Percentiles rank a stretch among this genome's conserved stretches.
Conservation (phyloP, 2,888 invertebrate species). For the Achlya flavicornis region DNA sequence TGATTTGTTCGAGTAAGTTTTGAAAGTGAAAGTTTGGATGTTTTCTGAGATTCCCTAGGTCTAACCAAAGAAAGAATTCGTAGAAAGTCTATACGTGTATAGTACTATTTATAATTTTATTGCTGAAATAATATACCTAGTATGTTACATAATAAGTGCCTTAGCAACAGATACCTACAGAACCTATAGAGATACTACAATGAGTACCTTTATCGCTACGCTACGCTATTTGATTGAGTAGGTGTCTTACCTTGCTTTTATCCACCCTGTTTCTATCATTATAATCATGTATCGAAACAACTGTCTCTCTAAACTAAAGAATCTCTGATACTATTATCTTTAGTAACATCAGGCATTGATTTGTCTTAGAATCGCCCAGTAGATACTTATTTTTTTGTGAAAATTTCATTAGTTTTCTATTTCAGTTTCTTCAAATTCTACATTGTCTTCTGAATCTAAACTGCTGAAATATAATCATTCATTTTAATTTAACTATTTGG, state of each 20-base stretch:
- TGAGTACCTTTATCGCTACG: constrained; percentile 5
- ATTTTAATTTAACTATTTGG: background rate
- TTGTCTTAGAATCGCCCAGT: no score
- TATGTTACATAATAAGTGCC: constrained; percentile 27
- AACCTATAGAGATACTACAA: background rate
- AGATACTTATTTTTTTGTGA: no score
- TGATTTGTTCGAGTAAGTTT: constrained; percentile 16
- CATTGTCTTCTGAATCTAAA: no score
- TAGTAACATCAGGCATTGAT: background rate
- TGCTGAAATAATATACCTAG: constrained; percentile 8
- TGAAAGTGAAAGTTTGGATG: background rate
- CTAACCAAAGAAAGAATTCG: background rate
- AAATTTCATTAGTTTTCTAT: no score
- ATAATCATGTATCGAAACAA: background rate
- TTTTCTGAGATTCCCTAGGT: background rate
- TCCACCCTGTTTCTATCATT: background rate
- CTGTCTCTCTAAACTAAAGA: background rate
- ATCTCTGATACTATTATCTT: no score
- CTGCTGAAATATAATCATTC: no score
- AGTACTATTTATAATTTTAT: background rate
- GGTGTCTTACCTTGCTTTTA: background rate
- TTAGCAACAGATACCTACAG: constrained; percentile 25
- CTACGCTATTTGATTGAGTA: background rate
- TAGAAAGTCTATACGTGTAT: background rate
- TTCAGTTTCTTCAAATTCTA: no score